A percentile compares a stretch with the other conserved stretches of the same genome.
phyloP scores from a whole-genome alignment of 2,888 invertebrate species.

The Branchipolynoe longqiensis region DNA sequence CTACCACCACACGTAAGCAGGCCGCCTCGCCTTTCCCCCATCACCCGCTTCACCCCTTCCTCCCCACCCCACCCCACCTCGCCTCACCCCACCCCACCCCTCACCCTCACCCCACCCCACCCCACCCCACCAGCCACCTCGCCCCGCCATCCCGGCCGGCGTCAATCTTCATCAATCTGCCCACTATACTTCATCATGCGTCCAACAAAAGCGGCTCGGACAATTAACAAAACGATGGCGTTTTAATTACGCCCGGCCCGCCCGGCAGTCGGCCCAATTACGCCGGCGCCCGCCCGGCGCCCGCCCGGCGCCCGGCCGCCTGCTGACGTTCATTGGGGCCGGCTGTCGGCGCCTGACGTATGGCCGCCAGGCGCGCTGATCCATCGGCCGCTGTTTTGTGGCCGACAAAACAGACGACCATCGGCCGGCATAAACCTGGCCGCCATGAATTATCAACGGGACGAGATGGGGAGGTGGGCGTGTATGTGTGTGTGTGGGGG shows the following conservation, averaged over 20 bases:
- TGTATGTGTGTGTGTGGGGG: too few relatives aligned
- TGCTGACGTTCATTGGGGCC: neutral
- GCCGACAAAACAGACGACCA: slow-evolving; percentile 33
- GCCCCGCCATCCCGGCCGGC: too few relatives aligned
- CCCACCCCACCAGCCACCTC: too few relatives aligned
- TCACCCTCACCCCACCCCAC: too few relatives aligned
- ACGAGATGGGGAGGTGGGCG: too few relatives aligned
- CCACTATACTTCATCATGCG: slow-evolving; percentile 41
- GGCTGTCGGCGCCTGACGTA: slow-evolving; percentile 40
- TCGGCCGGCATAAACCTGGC: neutral
- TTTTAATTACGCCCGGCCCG: slow-evolving; percentile 40
- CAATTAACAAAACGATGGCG: slow-evolving; percentile 55
- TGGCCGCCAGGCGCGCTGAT: neutral
- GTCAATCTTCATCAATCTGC: slow-evolving; percentile 30
- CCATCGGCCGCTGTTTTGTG: slow-evolving; percentile 30
- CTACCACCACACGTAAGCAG: too few relatives aligned
- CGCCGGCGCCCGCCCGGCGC: neutral
- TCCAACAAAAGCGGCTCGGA: slow-evolving; percentile 46
- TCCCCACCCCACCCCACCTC: too few relatives aligned
- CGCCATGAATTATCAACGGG: slow-evolving; percentile 27
- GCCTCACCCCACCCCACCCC: too few relatives aligned
- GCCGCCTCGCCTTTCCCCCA: too few relatives aligned
- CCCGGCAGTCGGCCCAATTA: neutral
- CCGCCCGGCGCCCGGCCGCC: neutral
- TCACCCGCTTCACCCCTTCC: too few relatives aligned